Percentiles rank a stretch among this genome's conserved stretches.
Evolutionary conservation across 2,888 invertebrate species (phyloP).

Genomic region (Clanis bilineata): DNA sequence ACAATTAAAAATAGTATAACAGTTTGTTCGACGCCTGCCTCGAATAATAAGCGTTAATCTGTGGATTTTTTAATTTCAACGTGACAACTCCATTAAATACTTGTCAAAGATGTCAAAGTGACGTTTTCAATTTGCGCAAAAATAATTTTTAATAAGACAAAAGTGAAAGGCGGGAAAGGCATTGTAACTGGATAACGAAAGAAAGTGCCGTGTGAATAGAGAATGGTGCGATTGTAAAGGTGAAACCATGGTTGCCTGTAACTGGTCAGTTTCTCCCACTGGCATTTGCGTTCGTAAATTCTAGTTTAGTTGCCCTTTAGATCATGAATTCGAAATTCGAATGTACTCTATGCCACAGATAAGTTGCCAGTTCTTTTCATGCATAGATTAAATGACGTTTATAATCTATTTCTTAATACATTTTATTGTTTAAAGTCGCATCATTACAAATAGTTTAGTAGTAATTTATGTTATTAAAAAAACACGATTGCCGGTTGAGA

Average conservation of each 20-base stretch:
- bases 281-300: not conserved
- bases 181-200: constrained; percentile 71
- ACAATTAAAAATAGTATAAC: too few species aligned
- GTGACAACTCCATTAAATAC: not conserved
- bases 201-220: constrained; percentile 73
- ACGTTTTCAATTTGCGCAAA: not conserved
- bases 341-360: too few species aligned
- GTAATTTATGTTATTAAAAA: too few species aligned
- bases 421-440: too few species aligned
- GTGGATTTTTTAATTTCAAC: not conserved
- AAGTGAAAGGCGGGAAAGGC: constrained; percentile 75
- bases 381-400: too few species aligned
- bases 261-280: not conserved
- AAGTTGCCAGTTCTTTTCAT: too few species aligned
- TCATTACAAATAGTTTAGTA: too few species aligned
- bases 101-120: constrained; percentile 1
- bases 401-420: not conserved
- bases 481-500: not conserved
- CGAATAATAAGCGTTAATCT: not conserved
- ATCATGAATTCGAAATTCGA: not conserved
- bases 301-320: not conserved
- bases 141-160: constrained; percentile 16
- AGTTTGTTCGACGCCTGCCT: too few species aligned
- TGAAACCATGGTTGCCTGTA: constrained; percentile 49
- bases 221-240: constrained; percentile 51